Percentiles rank a stretch among this genome's conserved stretches.
phyloP scores from a whole-genome alignment of 2,113 vertebrate genomes.

The Cricetomys ansorgei region DNA sequence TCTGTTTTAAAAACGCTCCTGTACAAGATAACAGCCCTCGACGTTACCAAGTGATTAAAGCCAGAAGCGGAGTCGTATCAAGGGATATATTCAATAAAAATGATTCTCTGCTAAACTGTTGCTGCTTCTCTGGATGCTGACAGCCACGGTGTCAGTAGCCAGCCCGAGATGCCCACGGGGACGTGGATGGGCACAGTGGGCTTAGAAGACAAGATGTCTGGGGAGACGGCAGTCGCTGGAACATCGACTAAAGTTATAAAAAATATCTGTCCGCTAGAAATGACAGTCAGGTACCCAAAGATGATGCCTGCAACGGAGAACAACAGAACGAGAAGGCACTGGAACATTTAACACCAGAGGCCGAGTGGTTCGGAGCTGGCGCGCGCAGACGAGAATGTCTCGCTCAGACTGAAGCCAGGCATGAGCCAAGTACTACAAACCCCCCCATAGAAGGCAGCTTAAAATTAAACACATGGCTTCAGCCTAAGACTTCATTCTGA shows the following conservation, averaged over 20 bases:
- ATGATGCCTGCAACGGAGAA: too few species aligned
- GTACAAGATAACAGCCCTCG: neutral
- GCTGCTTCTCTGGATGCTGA: neutral
- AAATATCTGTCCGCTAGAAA: neutral
- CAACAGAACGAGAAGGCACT: neutral
- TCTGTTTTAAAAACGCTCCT: neutral
- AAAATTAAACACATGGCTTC: neutral
- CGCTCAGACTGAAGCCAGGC: neutral
- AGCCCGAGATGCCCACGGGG: neutral
- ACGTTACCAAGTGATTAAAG: neutral
- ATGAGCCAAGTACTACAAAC: fast-evolving
- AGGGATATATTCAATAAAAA: neutral
- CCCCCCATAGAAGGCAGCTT: neutral
- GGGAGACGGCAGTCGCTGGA: neutral
- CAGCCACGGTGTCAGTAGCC: neutral
- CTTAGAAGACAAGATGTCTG: neutral
- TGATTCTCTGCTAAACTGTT: too few species aligned
- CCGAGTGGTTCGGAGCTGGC: fast-evolving
- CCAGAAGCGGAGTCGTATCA: neutral
- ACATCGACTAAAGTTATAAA: neutral
- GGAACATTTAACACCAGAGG: too few species aligned
- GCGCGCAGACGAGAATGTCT: too few species aligned
- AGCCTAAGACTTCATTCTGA: neutral
- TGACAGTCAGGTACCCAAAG: neutral
- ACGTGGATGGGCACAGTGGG: neutral